phyloP scores from a whole-genome alignment of 2,888 invertebrate species.

The Spicauda simplicius region DNA sequence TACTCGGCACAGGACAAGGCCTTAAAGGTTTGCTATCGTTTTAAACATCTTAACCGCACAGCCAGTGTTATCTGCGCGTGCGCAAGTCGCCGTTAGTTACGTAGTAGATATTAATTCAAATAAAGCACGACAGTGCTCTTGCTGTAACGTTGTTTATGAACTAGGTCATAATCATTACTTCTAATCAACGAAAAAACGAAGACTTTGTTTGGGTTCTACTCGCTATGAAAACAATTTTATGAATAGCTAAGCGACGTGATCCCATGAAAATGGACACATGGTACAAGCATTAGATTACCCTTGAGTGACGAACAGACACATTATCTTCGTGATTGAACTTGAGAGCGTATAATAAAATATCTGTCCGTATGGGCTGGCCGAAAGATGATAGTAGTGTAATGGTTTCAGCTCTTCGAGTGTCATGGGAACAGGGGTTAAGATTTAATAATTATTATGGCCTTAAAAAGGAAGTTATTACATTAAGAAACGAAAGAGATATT shows the following conservation, averaged over 20 bases:
- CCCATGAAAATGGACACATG: conserved; percentile 62
- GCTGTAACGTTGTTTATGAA: conserved; percentile 56
- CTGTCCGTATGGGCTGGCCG: conserved; percentile 50
- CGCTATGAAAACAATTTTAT: conserved; percentile 15
- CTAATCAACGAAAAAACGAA: conserved; percentile 69
- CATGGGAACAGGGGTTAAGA: conserved; percentile 45
- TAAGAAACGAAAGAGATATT: too few species aligned
- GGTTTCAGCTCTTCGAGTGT: conserved; percentile 49
- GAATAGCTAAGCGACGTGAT: conserved; percentile 15
- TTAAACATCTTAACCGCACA: conserved; percentile 21
- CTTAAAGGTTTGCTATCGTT: conserved; percentile 31
- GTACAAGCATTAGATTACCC: conserved; percentile 68
- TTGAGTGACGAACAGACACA: conserved; percentile 61
- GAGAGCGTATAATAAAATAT: conserved; percentile 69
- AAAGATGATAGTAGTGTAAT: conserved; percentile 47
- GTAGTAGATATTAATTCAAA: conserved; percentile 54
- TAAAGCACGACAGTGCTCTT: conserved; percentile 55
- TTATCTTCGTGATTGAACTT: conserved; percentile 76
- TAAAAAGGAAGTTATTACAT: too few species aligned
- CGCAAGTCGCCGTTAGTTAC: conserved; percentile 24
- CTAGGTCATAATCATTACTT: conserved; percentile 74
- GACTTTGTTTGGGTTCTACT: conserved; percentile 18
- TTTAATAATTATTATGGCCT: background rate
- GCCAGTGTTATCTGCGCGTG: conserved; percentile 24
- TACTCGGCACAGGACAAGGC: conserved; percentile 22